Evolutionary conservation across 2,113 vertebrate species (phyloP), one percentile per base, ranked within the genome.

Genomic region (Panthera uncia): DNA sequence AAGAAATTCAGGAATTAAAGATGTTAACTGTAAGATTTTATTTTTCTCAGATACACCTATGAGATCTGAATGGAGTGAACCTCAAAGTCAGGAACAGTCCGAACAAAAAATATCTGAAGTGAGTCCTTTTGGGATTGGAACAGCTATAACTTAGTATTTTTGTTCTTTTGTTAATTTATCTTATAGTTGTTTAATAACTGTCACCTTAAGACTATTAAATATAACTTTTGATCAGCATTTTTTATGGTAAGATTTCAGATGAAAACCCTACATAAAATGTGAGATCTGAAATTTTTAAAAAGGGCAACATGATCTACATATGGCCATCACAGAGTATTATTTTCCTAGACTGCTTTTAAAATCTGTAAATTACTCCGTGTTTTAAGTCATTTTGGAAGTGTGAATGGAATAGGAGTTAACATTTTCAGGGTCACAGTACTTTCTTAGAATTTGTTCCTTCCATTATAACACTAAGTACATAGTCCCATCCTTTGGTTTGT

Each of bases 51-150:
- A 98, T 98, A 98, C 97, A 16, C 65, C 98, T 96, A 95, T 98
- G 29, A 97, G 83, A 97, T 97, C 98, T 1, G 99, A 99, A 84
- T 98, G 99, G 99, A 99, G 97, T 97, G 36, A 96, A n/a, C 87
- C 95, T 89, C 97, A 91, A 5, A 97, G 98, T 41, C 98, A 98
- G 94, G 98, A 98, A 76, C 87, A 68, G 50, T 97, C 95, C 21
- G 98, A 98, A 76, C 98, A 98, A 82, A 65, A 96, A 76, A 93
- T 96, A 91, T 74, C 97, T 96, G 48, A 98, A 93, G 98, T 99
- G 98, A 99, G 98, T 97, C 18, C 4, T 94, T 85, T 96, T 71
- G 91, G 79, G 29, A 66, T 85, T 74, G 48, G 50, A 89, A 33
- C 6, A 66, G n/a, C 78, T 74, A 36, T n/a, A 41, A 10, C 74